Percentiles rank a stretch among this genome's conserved stretches.
phyloP scores from a whole-genome alignment of 2,113 vertebrate species.

The Turnix velox region DNA sequence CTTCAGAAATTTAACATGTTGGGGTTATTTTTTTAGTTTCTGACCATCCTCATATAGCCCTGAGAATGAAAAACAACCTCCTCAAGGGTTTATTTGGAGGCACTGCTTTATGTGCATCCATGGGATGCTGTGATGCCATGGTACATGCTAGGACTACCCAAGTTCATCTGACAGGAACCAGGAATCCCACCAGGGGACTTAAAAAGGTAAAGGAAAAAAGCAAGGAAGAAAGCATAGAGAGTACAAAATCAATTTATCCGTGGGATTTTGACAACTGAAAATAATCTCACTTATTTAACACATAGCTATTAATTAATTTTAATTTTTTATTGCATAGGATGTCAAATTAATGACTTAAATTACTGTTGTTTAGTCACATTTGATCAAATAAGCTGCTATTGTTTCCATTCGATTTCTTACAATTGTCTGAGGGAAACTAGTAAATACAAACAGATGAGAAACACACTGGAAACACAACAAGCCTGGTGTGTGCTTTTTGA shows the following conservation, averaged over 20 bases:
- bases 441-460: neutral
- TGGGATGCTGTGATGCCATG: neutral
- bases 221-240: neutral
- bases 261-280: neutral
- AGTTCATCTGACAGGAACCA: neutral
- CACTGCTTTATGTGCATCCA: neutral
- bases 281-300: neutral
- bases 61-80: neutral
- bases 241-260: neutral
- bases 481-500: neutral
- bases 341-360: neutral
- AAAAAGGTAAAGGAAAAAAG: neutral
- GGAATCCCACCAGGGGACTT: neutral
- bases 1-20: neutral
- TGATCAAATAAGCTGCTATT: neutral
- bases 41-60: neutral
- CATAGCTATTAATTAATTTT: neutral
- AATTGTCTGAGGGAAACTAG: neutral
- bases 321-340: neutral
- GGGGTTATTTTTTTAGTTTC: too few species aligned
- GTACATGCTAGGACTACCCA: neutral
- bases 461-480: neutral
- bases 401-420: neutral
- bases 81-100: neutral
- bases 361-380: neutral